Conservation (phyloP, 2,113 vertebrate genomes). For the Labrus mixtus region DNA sequence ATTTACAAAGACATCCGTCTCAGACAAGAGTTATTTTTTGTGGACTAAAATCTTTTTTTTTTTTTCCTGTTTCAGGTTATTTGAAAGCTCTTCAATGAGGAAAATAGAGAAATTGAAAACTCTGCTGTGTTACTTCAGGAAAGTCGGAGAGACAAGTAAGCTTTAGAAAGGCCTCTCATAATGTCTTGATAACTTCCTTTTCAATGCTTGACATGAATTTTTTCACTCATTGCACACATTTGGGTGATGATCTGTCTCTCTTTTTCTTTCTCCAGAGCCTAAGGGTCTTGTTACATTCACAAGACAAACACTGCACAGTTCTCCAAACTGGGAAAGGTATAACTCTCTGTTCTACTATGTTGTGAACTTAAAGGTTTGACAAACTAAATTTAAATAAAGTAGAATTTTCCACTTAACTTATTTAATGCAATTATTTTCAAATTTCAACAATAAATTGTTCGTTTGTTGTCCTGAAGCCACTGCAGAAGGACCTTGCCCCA, state of each 20-base stretch:
- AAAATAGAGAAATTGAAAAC: constrained; percentile 98
- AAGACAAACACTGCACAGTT: constrained; percentile 88
- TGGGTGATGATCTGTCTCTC: background rate
- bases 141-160: constrained; percentile 94
- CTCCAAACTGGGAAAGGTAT: constrained; percentile 97
- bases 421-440: no score
- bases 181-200: constrained; percentile 1
- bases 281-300: constrained; percentile 96
- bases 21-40: background rate
- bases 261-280: constrained; percentile 82
- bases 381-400: no score
- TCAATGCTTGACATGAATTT: background rate
- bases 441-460: no score
- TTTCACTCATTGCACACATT: background rate
- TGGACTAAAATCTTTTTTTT: constrained; percentile 1
- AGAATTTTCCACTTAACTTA: no score
- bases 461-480: no score
- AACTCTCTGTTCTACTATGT: background rate
- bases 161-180: background rate
- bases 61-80: constrained; percentile 87
- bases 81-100: constrained; percentile 90
- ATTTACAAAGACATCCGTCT: background rate
- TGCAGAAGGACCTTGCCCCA: no score
- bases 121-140: constrained; percentile 96
- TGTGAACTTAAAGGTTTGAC: no score